Percentiles rank a stretch among this genome's conserved stretches.
Conservation (phyloP, 2,113 vertebrate species). For the Gavialis gangeticus region DNA sequence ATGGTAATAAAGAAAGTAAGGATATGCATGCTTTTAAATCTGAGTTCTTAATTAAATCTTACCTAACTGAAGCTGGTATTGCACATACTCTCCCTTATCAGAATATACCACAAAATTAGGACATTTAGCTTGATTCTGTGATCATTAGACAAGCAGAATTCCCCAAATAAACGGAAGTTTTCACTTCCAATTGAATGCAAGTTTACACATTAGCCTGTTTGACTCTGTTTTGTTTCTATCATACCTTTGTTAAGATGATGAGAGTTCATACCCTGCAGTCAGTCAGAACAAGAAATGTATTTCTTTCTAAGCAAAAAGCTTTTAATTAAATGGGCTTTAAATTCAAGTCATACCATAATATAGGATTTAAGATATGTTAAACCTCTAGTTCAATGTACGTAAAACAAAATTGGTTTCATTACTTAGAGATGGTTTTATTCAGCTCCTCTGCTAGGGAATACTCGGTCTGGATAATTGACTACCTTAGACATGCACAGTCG, state of each 20-base stretch:
- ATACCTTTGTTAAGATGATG: background rate
- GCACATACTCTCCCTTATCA: background rate
- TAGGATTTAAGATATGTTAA: background rate
- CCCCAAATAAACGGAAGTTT: background rate
- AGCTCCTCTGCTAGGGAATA: conserved; percentile 17
- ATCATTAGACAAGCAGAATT: background rate
- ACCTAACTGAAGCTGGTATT: background rate
- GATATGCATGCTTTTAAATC: background rate
- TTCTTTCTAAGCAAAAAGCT: background rate
- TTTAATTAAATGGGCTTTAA: background rate
- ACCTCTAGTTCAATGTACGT: background rate
- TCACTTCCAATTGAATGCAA: background rate
- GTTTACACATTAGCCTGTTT: background rate
- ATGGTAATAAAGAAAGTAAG: conserved; percentile 22
- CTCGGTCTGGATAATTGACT: conserved; percentile 48
- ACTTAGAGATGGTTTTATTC: conserved; percentile 33
- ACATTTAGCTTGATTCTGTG: background rate
- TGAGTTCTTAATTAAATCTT: background rate
- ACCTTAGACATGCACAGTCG: conserved; percentile 39
- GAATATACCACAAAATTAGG: background rate
- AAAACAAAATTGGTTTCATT: conserved; percentile 10
- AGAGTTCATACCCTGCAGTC: background rate
- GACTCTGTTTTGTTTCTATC: background rate
- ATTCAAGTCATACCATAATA: background rate
- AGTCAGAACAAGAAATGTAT: background rate